Evolutionary conservation across 2,113 vertebrate species (phyloP), one percentile per base, ranked within the genome.

Genomic region (Corydoras maculifer): DNA sequence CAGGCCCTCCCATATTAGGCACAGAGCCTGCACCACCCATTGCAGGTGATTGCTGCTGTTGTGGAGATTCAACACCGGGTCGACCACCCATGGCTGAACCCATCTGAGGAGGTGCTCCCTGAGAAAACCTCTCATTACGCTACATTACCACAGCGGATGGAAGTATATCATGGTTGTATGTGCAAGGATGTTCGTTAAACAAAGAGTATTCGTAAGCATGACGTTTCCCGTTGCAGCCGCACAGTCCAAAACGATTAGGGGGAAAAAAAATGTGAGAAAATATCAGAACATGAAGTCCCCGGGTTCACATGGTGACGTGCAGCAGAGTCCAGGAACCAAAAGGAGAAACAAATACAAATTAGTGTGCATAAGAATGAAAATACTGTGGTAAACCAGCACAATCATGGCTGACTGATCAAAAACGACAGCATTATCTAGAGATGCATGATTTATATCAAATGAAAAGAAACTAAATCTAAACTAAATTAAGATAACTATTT

Each of bases 101-200:
- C 90, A 94, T 92, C 78, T 91, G 91, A 77, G 90, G 87, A 76
- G 91, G 90, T 30, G 88, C 90, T 84, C 90, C 91, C 87, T 93
- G 94, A 1, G 90, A 85, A 85, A 91, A 98, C 86, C 94, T 88
- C 83, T 98, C 94, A 82, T 89, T 94, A 82, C 92, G 91, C 95
- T 99, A 93, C n/a, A 78, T 78, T 60, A 32, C 65, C 48, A 81
- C n/a, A 64, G 57, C 43, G 53, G 7, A 64, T 13, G 49, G 13
- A 30, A 14, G 14, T 6, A 31, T 15, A 58, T 48, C 18, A 25
- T 25, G 18, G 18, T 25, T 25, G 18, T 25, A 25, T 25, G 18
- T 25, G 18, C 18, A 25, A 25, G 18, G 18, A 25, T 25, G 18
- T 25, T 25, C 18, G 18, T 25, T 25, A 25, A 25, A 25, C 78